These are phyloP conservation scores for Epistrophe grossulariae DNA, from an alignment of 2,888 invertebrate species.

Conservation along the genomic window DNA sequence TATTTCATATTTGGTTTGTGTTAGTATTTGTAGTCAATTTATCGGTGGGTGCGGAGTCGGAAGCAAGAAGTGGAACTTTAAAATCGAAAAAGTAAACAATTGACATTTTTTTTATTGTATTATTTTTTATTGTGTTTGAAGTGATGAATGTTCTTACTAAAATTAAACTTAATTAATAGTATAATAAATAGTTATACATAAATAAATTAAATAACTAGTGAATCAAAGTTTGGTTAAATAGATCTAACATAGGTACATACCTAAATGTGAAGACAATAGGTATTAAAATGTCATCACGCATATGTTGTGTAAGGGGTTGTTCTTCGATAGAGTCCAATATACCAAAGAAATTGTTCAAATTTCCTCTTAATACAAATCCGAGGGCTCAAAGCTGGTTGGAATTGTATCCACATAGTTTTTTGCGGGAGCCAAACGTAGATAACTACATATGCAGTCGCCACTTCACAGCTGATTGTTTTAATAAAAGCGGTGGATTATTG, in stretches of 20 bases:
- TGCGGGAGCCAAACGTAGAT: not conserved
- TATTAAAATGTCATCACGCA: constrained; percentile 2
- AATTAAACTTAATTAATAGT: not conserved
- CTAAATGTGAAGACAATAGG: not conserved
- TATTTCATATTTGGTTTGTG: not conserved
- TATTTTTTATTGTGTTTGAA: not conserved
- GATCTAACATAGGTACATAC: not conserved
- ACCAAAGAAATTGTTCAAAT: constrained; percentile 1
- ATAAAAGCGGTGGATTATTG: not conserved
- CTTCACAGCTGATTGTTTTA: constrained; percentile 51
- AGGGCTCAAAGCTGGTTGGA: constrained; percentile 35
- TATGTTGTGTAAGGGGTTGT: constrained; percentile 58
- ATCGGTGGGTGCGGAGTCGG: not conserved
- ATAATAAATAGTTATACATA: not conserved
- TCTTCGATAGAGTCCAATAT: not conserved
- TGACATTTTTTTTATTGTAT: not conserved
- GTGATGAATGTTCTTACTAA: not conserved
- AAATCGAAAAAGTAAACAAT: not conserved
- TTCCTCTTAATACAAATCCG: not conserved
- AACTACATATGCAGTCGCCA: constrained; percentile 64
- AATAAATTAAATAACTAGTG: not conserved
- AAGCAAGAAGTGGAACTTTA: not conserved
- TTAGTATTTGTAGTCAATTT: too few species aligned
- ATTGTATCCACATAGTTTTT: constrained; percentile 48
- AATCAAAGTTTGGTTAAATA: not conserved